phyloP scores from a whole-genome alignment of 1,140 invertebrate genomes.

The Mylabris phalerata region DNA sequence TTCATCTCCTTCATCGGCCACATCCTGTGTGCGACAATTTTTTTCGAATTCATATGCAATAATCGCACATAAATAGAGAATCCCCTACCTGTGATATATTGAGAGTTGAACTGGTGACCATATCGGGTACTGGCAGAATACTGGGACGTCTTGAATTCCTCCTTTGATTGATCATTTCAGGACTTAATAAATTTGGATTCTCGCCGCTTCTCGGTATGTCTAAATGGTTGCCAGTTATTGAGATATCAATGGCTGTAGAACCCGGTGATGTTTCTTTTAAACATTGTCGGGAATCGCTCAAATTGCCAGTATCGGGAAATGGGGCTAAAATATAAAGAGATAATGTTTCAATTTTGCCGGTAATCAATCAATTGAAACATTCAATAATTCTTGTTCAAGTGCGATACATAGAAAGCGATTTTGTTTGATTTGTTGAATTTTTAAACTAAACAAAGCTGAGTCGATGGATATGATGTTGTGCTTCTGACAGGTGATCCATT shows the following conservation, averaged over 20 bases:
- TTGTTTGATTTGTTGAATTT: background rate
- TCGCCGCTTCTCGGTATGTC: constrained; percentile 64
- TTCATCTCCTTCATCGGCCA: constrained; percentile 67
- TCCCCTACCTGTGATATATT: constrained; percentile 54
- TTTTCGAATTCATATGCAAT: too few species aligned
- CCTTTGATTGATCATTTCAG: constrained; percentile 66
- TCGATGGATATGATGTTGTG: background rate
- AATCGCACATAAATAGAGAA: too few species aligned
- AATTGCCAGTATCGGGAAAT: constrained; percentile 37
- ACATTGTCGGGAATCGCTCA: constrained; percentile 54
- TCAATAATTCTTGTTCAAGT: constrained; percentile 1
- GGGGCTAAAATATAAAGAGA: constrained; percentile 20
- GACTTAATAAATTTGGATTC: constrained; percentile 75
- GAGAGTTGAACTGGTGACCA: constrained; percentile 70
- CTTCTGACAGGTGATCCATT: too few species aligned
- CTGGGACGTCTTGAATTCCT: constrained; percentile 77
- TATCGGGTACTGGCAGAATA: constrained; percentile 81
- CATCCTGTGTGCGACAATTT: constrained; percentile 38
- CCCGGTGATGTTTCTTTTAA: constrained; percentile 57
- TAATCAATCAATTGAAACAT: background rate
- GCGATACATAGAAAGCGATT: constrained; percentile 18
- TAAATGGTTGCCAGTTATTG: constrained; percentile 66
- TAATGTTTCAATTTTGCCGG: background rate
- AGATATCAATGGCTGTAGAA: constrained; percentile 50
- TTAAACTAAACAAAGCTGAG: background rate